Evolutionary conservation across 2,113 vertebrate species (phyloP).

Genomic region (Paradisaea rubra): DNA sequence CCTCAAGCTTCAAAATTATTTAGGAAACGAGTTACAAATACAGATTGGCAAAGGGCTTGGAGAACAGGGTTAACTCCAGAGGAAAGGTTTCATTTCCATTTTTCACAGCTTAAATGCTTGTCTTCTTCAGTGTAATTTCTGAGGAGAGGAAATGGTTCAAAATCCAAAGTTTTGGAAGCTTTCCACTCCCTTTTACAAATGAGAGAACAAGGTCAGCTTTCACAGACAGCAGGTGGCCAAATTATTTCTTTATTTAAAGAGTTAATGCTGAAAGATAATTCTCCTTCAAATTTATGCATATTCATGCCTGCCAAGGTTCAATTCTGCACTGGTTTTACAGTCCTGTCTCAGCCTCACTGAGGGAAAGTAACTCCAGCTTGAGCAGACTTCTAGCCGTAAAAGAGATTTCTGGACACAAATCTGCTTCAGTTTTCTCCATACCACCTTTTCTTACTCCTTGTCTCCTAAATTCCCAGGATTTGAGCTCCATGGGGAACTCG

Average conservation of each 20-base stretch:
- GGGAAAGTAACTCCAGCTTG: neutral
- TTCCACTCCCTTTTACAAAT: slow-evolving; percentile 50
- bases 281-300: neutral
- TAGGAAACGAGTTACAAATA: slow-evolving; percentile 27
- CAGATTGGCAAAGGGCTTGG: neutral
- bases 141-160: slow-evolving; percentile 27
- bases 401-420: neutral
- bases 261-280: slow-evolving; percentile 31
- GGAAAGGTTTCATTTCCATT: slow-evolving; percentile 47
- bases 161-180: slow-evolving; percentile 42
- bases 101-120: slow-evolving; percentile 20
- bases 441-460: neutral
- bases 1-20: slow-evolving; percentile 17
- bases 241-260: slow-evolving; percentile 49
- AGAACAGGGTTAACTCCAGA: slow-evolving; percentile 21
- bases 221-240: slow-evolving; percentile 45
- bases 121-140: slow-evolving; percentile 25
- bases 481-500: neutral
- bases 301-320: slow-evolving; percentile 24
- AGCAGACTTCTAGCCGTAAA: fast-evolving
- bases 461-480: neutral
- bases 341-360: neutral
- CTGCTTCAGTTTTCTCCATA: neutral
- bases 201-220: slow-evolving; percentile 49
- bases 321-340: neutral